Evolutionary conservation across 2,888 invertebrate genomes (phyloP), one percentile per base, ranked within the genome.

Genomic region (Drosophila macrospina): DNA sequence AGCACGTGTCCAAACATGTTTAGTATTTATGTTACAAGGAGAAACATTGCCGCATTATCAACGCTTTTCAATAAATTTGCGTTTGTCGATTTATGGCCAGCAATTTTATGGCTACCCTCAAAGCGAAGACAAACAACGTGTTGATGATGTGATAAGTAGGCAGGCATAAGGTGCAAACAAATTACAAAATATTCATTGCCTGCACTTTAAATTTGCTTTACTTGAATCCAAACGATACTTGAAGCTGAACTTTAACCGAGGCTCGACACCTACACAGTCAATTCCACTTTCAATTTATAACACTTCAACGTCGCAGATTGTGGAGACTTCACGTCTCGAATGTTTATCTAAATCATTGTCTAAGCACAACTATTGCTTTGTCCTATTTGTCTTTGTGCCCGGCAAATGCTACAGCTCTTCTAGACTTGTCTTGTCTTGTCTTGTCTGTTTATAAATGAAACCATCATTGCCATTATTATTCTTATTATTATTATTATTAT

Each of bases 11-110:
- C 64, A 44, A 56, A 44, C 47, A 62, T 59, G 51, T 39, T 74
- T 45, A 59, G 48, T 74, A 74, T 78, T 70, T 36, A 62, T 76
- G 59, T 42, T 59, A 57, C 39, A 34, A 15, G 4, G 4, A 16
- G 24, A 42, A 32, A 30, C 51, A 42, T 41, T 32, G n/a, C 62
- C 64, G 54, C 45, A 59, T 82, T 82, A 71, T 82, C 77, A 76
- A 55, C 20, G 75, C 41, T 62, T 73, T 64, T 71, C 79, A 84
- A 86, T 86, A 76, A 75, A 76, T 78, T 80, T 65, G 60, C 65
- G 67, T 56, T 44, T 56, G 16, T 16, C 47, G 70, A 86, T 86
- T 82, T 86, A 82, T 86, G 69, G 59, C 50, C 66, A 59, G 41
- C 56, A 41, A 57, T 80, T 86, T 86, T 81, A 70, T 80, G 71